Evolutionary conservation across 2,888 invertebrate genomes (phyloP), one percentile per base, ranked within the genome.

Genomic region (Drosophila formosana): DNA sequence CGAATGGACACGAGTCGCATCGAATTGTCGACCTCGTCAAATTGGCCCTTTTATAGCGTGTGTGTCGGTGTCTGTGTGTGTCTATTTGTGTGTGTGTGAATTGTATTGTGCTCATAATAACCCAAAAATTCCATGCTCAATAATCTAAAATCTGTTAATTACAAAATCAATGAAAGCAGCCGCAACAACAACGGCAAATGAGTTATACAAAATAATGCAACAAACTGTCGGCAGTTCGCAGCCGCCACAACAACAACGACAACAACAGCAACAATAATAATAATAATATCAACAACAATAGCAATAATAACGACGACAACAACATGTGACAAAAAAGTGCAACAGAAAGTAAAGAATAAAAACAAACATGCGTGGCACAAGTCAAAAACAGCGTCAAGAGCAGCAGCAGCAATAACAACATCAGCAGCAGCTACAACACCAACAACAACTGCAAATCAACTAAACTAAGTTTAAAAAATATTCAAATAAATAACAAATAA

Each of bases 141-240:
- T 73, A 60, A 60, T 49, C 45, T 30, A 41, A 60, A 72, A 61
- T 57, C 60, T 50, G 39, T 32, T 78, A 78, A 64, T 75, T 68
- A 50, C 45, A 68, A 78, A 75, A 78, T 68, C 78, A 73, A 78
- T 78, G 43, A 37, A 63, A 61, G 25, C 61, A 71, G 52, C 53
- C 2, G 13, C 9, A 61, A 4, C 37, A 37, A 34, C 32, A 9
- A 34, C 30, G 8, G 2, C 30, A 34, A 34, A 11, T 6, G 43
- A 65, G 49, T 66, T 66, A 55, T n/a, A 45, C 51, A 58, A n/a
- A 13, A 56, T 43, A 70, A 78, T 74, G 69, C 63, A 69, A 69
- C 46, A 61, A 64, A 64, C 45, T 60, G 57, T 43, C 47, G 55
- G 23, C 45, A 64, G 63, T 47, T 66, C 61, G 67, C 66, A 51